A percentile compares a stretch with the other conserved stretches of the same genome.
These are phyloP conservation scores for Psylliodes chrysocephalus DNA, from an alignment of 2,888 invertebrate genomes.

Conservation along the genomic window DNA sequence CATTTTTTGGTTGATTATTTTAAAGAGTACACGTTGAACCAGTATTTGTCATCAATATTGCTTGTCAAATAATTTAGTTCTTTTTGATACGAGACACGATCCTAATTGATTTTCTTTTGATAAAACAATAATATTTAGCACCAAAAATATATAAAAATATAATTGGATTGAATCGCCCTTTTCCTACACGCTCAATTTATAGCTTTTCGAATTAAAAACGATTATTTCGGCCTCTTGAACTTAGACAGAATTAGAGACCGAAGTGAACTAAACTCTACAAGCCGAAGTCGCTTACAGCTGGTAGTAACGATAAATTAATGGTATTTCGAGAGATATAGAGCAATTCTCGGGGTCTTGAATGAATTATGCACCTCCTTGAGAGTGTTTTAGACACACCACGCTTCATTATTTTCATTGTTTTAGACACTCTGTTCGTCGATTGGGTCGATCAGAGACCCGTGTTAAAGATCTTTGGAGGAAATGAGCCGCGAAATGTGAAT, in stretches of 20 bases:
- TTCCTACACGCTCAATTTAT: slow-evolving; percentile 28
- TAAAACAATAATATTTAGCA: too few species aligned
- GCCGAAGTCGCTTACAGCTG: slow-evolving; percentile 48
- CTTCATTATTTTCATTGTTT: slow-evolving; percentile 35
- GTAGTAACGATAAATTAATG: slow-evolving; percentile 51
- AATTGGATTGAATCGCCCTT: too few species aligned
- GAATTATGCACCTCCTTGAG: slow-evolving; percentile 42
- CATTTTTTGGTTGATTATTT: too few species aligned
- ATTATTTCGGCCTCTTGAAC: slow-evolving; percentile 44
- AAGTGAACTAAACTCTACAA: slow-evolving; percentile 27
- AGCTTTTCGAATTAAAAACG: slow-evolving; percentile 39
- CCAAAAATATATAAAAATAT: too few species aligned
- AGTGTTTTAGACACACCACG: slow-evolving; percentile 32
- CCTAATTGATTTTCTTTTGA: too few species aligned
- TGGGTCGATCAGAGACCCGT: slow-evolving; percentile 12
- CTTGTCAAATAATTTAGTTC: too few species aligned
- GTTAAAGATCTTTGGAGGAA: slow-evolving; percentile 17
- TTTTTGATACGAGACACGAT: too few species aligned
- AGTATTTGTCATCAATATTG: too few species aligned
- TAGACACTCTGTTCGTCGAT: slow-evolving; percentile 20
- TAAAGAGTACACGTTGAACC: too few species aligned
- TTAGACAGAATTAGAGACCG: slow-evolving; percentile 43
- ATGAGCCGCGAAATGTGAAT: slow-evolving; percentile 22
- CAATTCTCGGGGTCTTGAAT: slow-evolving; percentile 49
- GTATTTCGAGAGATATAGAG: slow-evolving; percentile 53